These are phyloP conservation scores for Heliconius himera DNA, from an alignment of 1,140 invertebrate genomes.

Conservation along the genomic window DNA sequence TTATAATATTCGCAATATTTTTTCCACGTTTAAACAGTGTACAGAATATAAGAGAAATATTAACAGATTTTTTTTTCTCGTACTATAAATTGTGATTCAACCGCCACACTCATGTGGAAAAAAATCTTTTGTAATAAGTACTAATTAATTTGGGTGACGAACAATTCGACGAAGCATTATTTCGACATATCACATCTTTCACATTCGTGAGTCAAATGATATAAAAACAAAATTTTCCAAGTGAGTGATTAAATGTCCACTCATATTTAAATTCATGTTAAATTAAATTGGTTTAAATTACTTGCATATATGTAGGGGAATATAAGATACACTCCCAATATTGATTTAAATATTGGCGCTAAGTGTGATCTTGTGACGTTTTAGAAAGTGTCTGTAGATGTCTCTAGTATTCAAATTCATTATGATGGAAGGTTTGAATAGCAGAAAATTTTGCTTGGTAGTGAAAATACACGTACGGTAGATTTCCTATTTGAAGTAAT, in stretches of 20 bases:
- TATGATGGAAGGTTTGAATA: no score
- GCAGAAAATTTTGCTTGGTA: no score
- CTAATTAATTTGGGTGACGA: not conserved
- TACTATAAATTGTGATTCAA: not conserved
- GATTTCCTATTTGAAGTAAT: no score
- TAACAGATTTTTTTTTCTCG: not conserved
- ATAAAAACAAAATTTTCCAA: not conserved
- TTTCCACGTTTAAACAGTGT: not conserved
- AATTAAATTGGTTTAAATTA: not conserved
- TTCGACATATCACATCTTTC: not conserved
- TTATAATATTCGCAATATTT: no score
- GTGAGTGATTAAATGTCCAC: not conserved
- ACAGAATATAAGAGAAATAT: not conserved
- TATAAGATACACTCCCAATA: no score
- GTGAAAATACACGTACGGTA: no score
- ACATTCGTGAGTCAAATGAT: not conserved
- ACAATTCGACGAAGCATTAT: not conserved
- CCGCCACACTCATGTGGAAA: not conserved
- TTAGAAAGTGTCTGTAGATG: no score
- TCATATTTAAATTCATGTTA: slow-evolving; percentile 3
- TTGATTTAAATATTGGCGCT: no score
- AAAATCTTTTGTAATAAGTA: not conserved
- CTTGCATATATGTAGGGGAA: no score
- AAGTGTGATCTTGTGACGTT: no score
- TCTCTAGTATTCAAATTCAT: no score